phyloP scores from a whole-genome alignment of 2,888 invertebrate species.

The Drosophila tanythrix region DNA sequence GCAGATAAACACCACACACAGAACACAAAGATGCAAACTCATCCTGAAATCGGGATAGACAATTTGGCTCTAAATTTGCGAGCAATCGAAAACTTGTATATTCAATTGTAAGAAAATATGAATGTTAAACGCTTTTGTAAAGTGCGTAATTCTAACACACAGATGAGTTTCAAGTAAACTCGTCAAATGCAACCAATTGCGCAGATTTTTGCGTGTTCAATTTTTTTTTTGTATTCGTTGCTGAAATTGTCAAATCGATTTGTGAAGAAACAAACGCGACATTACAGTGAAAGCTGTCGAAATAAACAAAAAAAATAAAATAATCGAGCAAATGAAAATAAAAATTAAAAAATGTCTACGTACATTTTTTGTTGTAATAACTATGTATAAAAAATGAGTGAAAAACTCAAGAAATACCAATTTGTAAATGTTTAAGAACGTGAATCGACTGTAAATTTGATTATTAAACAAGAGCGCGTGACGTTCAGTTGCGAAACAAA shows the following conservation, averaged over 20 bases:
- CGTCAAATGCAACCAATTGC: conserved; percentile 16
- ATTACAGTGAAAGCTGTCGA: conserved; percentile 22
- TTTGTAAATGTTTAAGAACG: conserved; percentile 59
- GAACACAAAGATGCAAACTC: conserved; percentile 17
- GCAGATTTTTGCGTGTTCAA: conserved; percentile 19
- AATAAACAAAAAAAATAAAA: background rate
- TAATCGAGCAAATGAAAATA: conserved; percentile 16
- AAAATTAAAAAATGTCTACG: conserved; percentile 13
- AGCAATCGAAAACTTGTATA: conserved; percentile 57
- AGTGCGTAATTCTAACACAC: conserved; percentile 46
- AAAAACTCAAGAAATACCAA: conserved; percentile 33
- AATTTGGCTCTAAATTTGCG: conserved; percentile 26
- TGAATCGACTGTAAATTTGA: conserved; percentile 54
- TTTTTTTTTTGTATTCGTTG: conserved; percentile 24
- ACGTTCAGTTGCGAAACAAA: conserved; percentile 45
- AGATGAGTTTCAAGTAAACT: conserved; percentile 10
- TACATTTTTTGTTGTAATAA: conserved; percentile 45
- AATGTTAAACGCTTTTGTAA: conserved; percentile 55
- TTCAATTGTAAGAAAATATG: conserved; percentile 58
- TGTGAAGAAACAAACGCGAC: conserved; percentile 17
- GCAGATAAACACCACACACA: conserved; percentile 33
- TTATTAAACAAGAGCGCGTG: conserved; percentile 41
- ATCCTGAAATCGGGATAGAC: conserved; percentile 5
- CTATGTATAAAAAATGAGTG: conserved; percentile 35
- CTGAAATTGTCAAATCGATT: conserved; percentile 17